phyloP scores from a whole-genome alignment of 2,113 vertebrate species.

The Arvicanthis niloticus region DNA sequence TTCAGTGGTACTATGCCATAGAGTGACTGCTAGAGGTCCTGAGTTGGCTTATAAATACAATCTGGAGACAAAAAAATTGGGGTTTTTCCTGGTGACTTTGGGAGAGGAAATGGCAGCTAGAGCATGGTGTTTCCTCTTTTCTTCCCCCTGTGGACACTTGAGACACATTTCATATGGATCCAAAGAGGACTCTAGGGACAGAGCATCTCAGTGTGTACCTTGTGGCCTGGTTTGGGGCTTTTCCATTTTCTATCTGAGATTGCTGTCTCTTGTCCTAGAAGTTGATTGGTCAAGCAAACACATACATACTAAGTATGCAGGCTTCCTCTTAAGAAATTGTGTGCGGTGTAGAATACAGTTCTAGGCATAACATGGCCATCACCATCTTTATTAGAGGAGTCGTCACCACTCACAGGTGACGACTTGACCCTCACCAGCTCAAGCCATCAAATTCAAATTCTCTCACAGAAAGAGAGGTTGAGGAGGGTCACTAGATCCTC shows the following conservation, averaged over 20 bases:
- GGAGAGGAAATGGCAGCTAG: not conserved
- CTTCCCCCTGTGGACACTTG: not conserved
- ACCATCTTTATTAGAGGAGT: not conserved
- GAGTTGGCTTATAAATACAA: not conserved
- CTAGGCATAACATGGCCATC: not conserved
- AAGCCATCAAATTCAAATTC: not conserved
- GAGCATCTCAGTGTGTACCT: not conserved
- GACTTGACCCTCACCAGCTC: not conserved
- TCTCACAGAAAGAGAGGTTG: not conserved
- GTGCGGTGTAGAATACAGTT: not conserved
- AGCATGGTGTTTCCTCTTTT: not conserved
- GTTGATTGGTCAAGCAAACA: not conserved
- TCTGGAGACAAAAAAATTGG: not conserved
- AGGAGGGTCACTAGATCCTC: not conserved
- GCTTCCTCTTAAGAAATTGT: not conserved
- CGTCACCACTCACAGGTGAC: too few relatives aligned
- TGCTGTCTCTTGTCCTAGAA: not conserved
- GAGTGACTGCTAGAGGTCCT: not conserved
- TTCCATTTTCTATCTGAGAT: accelerated
- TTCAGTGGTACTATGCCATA: not conserved
- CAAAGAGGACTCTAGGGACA: not conserved
- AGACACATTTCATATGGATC: not conserved
- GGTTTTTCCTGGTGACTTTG: too few relatives aligned
- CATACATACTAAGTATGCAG: not conserved
- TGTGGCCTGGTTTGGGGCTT: not conserved